Evolutionary conservation across 92 coral and sea anemone species (phyloP).

Genomic region (Bergia puertoricense): DNA sequence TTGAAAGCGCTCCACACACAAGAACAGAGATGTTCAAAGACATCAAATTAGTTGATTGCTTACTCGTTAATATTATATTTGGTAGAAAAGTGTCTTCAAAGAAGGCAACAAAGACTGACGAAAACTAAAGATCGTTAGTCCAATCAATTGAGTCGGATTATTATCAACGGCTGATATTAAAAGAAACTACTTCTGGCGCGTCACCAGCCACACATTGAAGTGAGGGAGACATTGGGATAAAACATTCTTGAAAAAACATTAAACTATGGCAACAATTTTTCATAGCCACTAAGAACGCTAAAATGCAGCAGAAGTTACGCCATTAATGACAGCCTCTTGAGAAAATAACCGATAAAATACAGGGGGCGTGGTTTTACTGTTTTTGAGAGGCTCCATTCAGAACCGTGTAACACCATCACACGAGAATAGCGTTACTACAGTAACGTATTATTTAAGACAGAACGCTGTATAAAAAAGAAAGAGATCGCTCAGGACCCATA

Average conservation of each 20-base stretch:
- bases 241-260: background rate
- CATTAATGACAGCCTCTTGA: background rate
- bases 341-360: background rate
- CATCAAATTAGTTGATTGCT: background rate
- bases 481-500: background rate
- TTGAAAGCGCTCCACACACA: background rate
- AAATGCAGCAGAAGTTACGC: background rate
- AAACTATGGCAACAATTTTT: background rate
- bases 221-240: background rate
- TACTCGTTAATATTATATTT: background rate
- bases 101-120: background rate
- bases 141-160: background rate
- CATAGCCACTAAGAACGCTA: background rate
- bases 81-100: too few species aligned
- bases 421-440: background rate
- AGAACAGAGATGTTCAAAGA: conserved; percentile 6
- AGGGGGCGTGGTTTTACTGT: background rate
- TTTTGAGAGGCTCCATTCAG: background rate
- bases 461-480: background rate
- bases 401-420: background rate
- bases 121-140: background rate
- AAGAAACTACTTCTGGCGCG: background rate
- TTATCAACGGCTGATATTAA: background rate
- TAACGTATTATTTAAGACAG: background rate
- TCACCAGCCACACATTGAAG: background rate